Evolutionary conservation across 2,113 vertebrate genomes (phyloP), one percentile per base, ranked within the genome.

Genomic region (Melospiza georgiana): DNA sequence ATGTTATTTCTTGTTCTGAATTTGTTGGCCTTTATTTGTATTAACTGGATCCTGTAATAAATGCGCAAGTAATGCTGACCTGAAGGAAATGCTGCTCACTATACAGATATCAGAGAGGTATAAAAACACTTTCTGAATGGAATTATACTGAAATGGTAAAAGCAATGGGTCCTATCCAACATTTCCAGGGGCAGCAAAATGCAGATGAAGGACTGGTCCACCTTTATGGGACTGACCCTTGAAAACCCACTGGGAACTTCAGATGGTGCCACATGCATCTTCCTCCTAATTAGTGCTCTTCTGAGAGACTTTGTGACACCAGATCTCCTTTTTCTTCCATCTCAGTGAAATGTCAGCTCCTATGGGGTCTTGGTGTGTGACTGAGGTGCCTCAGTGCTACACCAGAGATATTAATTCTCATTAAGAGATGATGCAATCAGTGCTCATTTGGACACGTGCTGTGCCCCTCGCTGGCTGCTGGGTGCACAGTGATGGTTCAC

Each of bases 351-450:
- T 62, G 39, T 57, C 89, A 94, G 58, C 65, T 76, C 30, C 87
- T 86, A 87, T 44, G 65, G 33, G 73, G 48, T 78, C 88, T 67
- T 27, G 57, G 75, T 44, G 65, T 54, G 51, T 2, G 21, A 28
- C 86, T 75, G 68, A 94, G 88, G 59, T 92, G 76, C 72, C 79
- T 77, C 44, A 49, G 58, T 54, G 66, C 80, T 49, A 3, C 76
- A 39, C 57, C 76, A 93, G 80, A 58, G 65, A 20, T 78, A 84
- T 92, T 87, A 90, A 96, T 95, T 95, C 89, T 95, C 88, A 87
- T 93, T 96, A 96, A 62, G 72, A 27, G 52, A 16, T 81, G 31
- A 87, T 24, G 54, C 58, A 82, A 63, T 61, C 66, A 74, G 18
- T 25, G 58, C 57, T 79, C 54, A 30, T 52, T 33, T 89, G 44